Evolutionary conservation across 2,113 vertebrate species (phyloP), one percentile per base, ranked within the genome.

Genomic region (Ceyx melanurus): DNA sequence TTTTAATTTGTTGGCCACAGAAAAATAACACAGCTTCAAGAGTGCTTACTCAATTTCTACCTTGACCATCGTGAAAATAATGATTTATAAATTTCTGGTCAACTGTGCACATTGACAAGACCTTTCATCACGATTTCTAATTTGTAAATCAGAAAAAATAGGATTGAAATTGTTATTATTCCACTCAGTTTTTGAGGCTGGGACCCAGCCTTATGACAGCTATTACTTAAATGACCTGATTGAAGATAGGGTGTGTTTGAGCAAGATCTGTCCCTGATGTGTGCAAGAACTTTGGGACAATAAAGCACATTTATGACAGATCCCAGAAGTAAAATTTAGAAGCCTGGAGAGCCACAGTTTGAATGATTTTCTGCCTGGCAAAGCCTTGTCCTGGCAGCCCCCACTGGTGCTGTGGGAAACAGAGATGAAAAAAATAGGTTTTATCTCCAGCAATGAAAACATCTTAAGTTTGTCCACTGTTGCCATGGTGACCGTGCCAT

Each of bases 391-490:
- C 74, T 81, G 65, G 56, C 72, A 91, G 23, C 28, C 68, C 56
- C 75, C 0, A 23, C 84, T 53, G 51, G 33, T 73, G 51, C 51
- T 85, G 42, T 73, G 82, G 89, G 92, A 84, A 94, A 86, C 26
- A 89, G 76, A 88, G 89, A 89, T 87, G 46, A 48, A 81, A 93
- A 93, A 91, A 90, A 92, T 40, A 82, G 92, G 72, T 93, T 93
- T 91, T 92, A 91, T 95, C 87, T 93, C 64, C 72, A 93, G 91
- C 67, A 88, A 64, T 71, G 87, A 94, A 96, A 96, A 89, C 89
- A 93, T 96, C 94, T 95, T 91, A 92, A 94, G 92, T 92, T 95
- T 94, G 93, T 94, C 92, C 95, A 82, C 85, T 37, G 96, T 96
- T 96, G 91, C 96, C 91, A 94, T 96, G 92, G 96, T 88, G 91